Conservation (phyloP, 2,888 invertebrate genomes). For the Antitype chi region DNA sequence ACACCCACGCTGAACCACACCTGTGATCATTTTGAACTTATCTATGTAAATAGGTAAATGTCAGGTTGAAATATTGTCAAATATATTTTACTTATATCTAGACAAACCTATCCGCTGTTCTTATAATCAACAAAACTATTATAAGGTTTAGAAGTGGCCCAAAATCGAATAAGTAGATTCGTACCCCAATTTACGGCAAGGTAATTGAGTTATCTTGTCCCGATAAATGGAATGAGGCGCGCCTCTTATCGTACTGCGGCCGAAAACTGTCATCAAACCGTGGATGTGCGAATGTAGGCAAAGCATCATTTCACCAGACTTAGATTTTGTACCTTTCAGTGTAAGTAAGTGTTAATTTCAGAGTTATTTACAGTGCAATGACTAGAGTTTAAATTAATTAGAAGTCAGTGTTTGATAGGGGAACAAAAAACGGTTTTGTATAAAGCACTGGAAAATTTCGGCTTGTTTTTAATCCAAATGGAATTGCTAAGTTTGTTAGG, state of each 20-base stretch:
- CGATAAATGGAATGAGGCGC: conserved; percentile 44
- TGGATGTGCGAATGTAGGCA: conserved; percentile 40
- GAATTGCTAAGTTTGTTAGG: too few species aligned
- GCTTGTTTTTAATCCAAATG: not conserved
- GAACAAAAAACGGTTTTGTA: not conserved
- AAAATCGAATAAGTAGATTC: not conserved
- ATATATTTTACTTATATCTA: not conserved
- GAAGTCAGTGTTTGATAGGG: not conserved
- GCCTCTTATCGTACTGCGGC: conserved; percentile 38
- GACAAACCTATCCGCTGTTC: not conserved
- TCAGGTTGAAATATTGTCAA: not conserved
- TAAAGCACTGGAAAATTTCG: not conserved
- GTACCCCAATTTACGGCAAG: conserved; percentile 20
- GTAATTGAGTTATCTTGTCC: conserved; percentile 38
- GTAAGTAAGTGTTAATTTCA: not conserved
- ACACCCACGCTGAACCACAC: not conserved
- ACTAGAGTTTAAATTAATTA: not conserved
- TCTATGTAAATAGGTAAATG: not conserved
- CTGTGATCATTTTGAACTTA: not conserved
- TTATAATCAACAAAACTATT: not conserved
- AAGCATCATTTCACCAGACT: not conserved
- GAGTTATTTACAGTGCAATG: not conserved
- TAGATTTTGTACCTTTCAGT: not conserved
- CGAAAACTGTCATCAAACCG: conserved; percentile 43
- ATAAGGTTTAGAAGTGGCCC: not conserved